phyloP scores from a whole-genome alignment of 2,888 invertebrate species.

The Auanema freiburgensis region DNA sequence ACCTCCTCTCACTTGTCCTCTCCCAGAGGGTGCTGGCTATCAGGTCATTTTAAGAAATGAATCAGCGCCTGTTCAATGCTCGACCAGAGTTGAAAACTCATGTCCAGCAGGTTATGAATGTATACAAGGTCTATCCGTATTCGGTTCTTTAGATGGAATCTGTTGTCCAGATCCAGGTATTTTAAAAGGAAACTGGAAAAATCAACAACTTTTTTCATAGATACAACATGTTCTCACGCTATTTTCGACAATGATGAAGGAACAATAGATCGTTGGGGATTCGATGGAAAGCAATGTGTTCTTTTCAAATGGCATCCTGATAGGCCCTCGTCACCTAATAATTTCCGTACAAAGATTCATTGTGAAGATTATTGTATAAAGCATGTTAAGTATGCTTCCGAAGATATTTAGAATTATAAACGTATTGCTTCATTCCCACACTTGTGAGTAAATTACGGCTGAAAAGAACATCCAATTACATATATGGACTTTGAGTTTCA shows the following conservation, averaged over 20 bases:
- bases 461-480: too few species aligned
- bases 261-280: slow-evolving; percentile 49
- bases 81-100: slow-evolving; percentile 31
- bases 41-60: slow-evolving; percentile 44
- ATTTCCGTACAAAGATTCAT: slow-evolving; percentile 48
- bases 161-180: slow-evolving; percentile 53
- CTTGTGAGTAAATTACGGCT: too few species aligned
- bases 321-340: slow-evolving; percentile 47
- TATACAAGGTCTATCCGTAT: slow-evolving; percentile 50
- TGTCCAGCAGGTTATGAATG: slow-evolving; percentile 52
- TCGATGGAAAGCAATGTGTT: slow-evolving; percentile 48
- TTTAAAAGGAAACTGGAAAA: neutral
- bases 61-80: slow-evolving; percentile 37
- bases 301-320: slow-evolving; percentile 54
- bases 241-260: slow-evolving; percentile 46
- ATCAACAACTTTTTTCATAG: slow-evolving; percentile 26
- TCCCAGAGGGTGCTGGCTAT: slow-evolving; percentile 58
- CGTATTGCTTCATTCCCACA: too few species aligned
- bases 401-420: too few species aligned
- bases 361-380: slow-evolving; percentile 48
- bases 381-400: neutral
- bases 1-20: slow-evolving; percentile 56
- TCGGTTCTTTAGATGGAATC: slow-evolving; percentile 44
- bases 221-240: slow-evolving; percentile 39
- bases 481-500: too few species aligned